A percentile compares a stretch with the other conserved stretches of the same genome.
Conservation (phyloP, 2,888 invertebrate species). For the Escarpia spicata region DNA sequence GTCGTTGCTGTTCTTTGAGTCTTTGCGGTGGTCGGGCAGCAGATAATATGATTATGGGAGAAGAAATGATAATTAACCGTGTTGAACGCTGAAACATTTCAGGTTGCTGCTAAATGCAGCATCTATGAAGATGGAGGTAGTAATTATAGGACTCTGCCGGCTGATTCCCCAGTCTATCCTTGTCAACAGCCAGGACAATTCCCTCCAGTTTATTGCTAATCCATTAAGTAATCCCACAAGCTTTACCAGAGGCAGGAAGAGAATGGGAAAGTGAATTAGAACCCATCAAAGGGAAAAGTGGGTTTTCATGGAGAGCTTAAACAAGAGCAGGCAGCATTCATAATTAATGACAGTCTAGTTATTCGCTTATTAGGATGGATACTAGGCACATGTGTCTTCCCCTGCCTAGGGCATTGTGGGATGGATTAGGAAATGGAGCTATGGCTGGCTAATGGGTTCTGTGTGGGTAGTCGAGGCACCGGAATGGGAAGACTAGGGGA, state of each 20-base stretch:
- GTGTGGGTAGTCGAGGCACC: background rate
- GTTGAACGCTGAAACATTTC: background rate
- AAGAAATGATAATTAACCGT: background rate
- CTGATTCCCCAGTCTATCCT: background rate
- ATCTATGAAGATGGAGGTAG: slow-evolving; percentile 11
- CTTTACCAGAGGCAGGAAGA: background rate
- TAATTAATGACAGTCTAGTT: background rate
- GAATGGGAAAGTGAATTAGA: slow-evolving; percentile 16
- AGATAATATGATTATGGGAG: background rate
- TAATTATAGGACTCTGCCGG: background rate
- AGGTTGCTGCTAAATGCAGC: background rate
- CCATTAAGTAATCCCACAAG: slow-evolving; percentile 16
- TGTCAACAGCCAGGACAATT: background rate
- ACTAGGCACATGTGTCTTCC: background rate
- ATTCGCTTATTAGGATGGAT: slow-evolving; percentile 6
- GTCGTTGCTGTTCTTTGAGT: background rate
- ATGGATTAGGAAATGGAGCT: background rate
- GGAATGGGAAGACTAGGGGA: background rate
- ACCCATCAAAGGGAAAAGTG: background rate
- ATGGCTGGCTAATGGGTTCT: background rate
- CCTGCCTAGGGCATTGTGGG: background rate
- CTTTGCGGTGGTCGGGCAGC: background rate
- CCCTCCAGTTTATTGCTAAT: background rate
- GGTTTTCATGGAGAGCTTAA: background rate
- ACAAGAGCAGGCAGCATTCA: background rate